Conservation (phyloP, 2,797 vertebrate species). For the Sebastes minor region DNA sequence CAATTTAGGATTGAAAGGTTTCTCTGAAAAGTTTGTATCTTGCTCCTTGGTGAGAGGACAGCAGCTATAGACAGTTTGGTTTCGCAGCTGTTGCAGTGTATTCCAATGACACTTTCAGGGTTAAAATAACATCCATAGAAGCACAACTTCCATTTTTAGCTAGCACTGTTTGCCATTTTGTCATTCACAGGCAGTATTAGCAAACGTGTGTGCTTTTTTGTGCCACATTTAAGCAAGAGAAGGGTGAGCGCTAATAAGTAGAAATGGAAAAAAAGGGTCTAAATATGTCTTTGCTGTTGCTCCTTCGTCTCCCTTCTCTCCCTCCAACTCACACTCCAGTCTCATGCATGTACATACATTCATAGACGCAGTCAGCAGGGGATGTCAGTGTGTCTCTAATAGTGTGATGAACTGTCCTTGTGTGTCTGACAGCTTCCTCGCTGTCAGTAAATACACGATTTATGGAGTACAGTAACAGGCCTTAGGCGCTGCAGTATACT, state of each 20-base stretch:
- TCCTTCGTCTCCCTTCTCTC: neutral
- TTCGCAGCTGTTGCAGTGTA: neutral
- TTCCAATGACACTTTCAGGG: neutral
- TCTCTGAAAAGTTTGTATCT: neutral
- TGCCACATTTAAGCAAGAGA: neutral
- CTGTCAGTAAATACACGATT: constrained; percentile 73
- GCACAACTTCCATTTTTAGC: neutral
- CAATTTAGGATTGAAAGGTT: neutral
- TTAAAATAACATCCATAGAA: neutral
- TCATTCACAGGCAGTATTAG: neutral
- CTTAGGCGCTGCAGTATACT: constrained; percentile 35
- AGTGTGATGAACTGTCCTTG: constrained; percentile 71
- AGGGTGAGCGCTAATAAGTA: neutral
- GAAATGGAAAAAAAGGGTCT: neutral
- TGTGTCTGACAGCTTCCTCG: constrained; percentile 68
- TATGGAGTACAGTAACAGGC: constrained; percentile 61
- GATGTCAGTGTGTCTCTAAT: constrained; percentile 62
- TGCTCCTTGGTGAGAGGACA: neutral
- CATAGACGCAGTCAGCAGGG: neutral
- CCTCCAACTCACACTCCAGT: neutral
- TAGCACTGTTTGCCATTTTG: neutral
- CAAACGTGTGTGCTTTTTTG: neutral
- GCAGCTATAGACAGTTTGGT: neutral
- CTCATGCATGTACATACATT: neutral
- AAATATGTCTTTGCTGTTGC: neutral